Conservation (phyloP, 1,140 invertebrate species). For the Amyelois transitella region DNA sequence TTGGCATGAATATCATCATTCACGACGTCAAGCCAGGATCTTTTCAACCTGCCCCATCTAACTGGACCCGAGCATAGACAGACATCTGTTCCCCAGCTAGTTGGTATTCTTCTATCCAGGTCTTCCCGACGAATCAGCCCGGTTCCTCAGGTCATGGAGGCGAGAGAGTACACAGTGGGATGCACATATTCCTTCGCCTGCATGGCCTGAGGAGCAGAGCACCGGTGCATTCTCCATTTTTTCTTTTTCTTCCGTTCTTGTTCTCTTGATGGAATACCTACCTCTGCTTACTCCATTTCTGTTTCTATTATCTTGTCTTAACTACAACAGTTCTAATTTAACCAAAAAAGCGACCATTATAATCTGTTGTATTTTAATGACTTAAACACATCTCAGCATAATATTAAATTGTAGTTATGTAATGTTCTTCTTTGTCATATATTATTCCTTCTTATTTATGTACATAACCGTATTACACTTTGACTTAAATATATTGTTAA, state of each 20-base stretch:
- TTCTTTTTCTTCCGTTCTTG: neutral
- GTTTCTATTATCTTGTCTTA: neutral
- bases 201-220: conserved; percentile 61
- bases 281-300: neutral
- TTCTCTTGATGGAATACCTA: neutral
- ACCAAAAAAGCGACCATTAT: too few species aligned
- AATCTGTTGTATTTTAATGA: too few species aligned
- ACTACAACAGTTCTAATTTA: too few species aligned
- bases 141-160: conserved; percentile 70
- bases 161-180: conserved; percentile 68
- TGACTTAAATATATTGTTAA: too few species aligned
- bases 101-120: neutral
- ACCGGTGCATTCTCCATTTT: conserved; percentile 12
- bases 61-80: too few species aligned
- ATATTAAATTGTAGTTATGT: too few species aligned
- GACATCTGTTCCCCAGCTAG: neutral
- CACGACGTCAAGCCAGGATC: too few species aligned
- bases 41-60: neutral
- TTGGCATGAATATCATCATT: too few species aligned
- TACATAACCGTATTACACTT: too few species aligned
- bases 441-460: too few species aligned
- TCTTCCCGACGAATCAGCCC: conserved; percentile 29
- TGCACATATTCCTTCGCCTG: conserved; percentile 72
- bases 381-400: too few species aligned
- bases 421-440: too few species aligned